A percentile compares a stretch with the other conserved stretches of the same genome.
Conservation (phyloP, 2,113 vertebrate genomes). For the Tetrax tetrax region DNA sequence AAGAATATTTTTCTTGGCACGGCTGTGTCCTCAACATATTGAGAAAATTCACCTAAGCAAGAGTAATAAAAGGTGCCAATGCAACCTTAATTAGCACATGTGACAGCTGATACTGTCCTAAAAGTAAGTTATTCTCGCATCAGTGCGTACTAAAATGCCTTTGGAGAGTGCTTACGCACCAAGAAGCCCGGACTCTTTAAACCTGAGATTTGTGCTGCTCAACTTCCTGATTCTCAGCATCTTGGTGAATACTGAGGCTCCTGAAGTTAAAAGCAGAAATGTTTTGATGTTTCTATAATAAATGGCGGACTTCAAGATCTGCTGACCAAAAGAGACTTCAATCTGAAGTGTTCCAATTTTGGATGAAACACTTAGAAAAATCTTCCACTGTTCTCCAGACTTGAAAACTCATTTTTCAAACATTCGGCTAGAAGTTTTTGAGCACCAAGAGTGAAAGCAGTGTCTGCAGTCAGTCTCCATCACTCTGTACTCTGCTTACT, state of each 20-base stretch:
- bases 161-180: not conserved
- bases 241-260: not conserved
- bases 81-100: not conserved
- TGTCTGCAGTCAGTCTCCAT: not conserved
- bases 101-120: not conserved
- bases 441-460: not conserved
- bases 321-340: not conserved
- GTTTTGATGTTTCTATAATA: not conserved
- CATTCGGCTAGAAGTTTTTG: not conserved
- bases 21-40: not conserved
- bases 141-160: not conserved
- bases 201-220: not conserved
- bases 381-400: too few relatives aligned
- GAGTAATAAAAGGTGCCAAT: not conserved
- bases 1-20: not conserved
- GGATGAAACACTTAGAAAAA: not conserved
- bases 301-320: not conserved
- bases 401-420: not conserved
- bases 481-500: not conserved
- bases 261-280: not conserved
- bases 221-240: not conserved
- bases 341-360: not conserved
- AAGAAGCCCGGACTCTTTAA: not conserved
- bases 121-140: not conserved
- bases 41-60: not conserved